These are phyloP conservation scores for Lonchura striata DNA, from an alignment of 2,113 vertebrate species.

Conservation along the genomic window DNA sequence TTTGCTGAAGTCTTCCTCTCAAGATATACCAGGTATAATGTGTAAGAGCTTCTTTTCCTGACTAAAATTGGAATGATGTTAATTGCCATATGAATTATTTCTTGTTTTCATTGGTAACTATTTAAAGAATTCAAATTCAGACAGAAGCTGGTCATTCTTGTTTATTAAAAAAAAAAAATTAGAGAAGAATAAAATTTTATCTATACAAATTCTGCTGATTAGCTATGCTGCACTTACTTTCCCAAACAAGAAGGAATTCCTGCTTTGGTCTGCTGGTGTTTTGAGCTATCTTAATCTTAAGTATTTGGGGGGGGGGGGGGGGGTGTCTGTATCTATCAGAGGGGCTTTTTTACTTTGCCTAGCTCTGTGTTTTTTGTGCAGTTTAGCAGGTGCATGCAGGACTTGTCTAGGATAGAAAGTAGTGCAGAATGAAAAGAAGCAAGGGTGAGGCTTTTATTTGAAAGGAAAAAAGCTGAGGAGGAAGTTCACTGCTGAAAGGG, in stretches of 20 bases:
- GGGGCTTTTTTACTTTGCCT: neutral
- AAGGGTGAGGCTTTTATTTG: constrained; percentile 74
- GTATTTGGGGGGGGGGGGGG: neutral
- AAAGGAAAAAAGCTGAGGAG: constrained; percentile 63
- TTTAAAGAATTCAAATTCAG: neutral
- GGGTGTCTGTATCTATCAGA: neutral
- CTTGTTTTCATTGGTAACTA: neutral
- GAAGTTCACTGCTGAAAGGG: constrained; percentile 75
- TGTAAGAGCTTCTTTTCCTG: neutral
- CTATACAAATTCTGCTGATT: neutral
- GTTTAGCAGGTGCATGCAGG: constrained; percentile 52
- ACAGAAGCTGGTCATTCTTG: neutral
- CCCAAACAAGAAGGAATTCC: neutral
- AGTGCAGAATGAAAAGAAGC: constrained; percentile 51
- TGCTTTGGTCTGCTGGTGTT: neutral
- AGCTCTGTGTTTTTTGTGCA: neutral
- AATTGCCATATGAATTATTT: neutral
- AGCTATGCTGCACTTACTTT: neutral
- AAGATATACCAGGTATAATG: neutral
- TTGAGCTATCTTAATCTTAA: neutral
- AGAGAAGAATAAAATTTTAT: neutral
- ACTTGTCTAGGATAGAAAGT: constrained; percentile 33
- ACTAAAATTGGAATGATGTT: neutral
- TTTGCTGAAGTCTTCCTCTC: neutral
- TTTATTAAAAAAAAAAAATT: neutral